Evolutionary conservation across 2,888 invertebrate genomes (phyloP).

Genomic region (Amblyjoppa fuscipennis): DNA sequence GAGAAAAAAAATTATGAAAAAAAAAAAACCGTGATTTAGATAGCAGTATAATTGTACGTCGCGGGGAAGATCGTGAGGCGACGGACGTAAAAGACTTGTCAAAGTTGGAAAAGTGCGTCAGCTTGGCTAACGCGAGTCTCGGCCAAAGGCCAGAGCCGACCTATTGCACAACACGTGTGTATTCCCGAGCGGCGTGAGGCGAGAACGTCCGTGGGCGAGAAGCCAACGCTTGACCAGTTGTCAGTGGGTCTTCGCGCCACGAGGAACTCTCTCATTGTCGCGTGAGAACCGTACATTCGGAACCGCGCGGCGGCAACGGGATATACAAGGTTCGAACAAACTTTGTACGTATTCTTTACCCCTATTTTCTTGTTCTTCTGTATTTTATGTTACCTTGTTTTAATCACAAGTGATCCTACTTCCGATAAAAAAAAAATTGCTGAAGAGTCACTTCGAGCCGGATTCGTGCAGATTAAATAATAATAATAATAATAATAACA

Average conservation of each 20-base stretch:
- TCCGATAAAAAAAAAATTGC: background rate
- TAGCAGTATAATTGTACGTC: background rate
- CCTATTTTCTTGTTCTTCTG: background rate
- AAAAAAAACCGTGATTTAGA: background rate
- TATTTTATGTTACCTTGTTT: background rate
- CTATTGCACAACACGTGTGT: conserved; percentile 61
- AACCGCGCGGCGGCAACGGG: background rate
- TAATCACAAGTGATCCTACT: too few species aligned
- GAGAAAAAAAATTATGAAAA: background rate
- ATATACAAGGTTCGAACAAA: background rate
- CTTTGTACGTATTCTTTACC: conserved; percentile 15
- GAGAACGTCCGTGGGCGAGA: conserved; percentile 74
- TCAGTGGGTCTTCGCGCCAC: conserved; percentile 74
- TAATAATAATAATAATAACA: background rate
- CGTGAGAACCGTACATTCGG: background rate
- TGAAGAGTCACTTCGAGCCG: background rate
- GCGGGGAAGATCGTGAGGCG: conserved; percentile 1
- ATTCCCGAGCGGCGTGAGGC: conserved; percentile 26
- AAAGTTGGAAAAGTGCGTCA: conserved; percentile 69
- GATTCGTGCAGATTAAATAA: background rate
- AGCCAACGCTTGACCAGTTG: conserved; percentile 77
- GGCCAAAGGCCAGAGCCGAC: conserved; percentile 79
- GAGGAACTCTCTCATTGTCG: conserved; percentile 58
- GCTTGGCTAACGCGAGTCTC: conserved; percentile 69
- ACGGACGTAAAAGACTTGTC: conserved; percentile 12